These are phyloP conservation scores for Drosophila ficusphila DNA, from an alignment of 1,140 invertebrate genomes.

Conservation along the genomic window DNA sequence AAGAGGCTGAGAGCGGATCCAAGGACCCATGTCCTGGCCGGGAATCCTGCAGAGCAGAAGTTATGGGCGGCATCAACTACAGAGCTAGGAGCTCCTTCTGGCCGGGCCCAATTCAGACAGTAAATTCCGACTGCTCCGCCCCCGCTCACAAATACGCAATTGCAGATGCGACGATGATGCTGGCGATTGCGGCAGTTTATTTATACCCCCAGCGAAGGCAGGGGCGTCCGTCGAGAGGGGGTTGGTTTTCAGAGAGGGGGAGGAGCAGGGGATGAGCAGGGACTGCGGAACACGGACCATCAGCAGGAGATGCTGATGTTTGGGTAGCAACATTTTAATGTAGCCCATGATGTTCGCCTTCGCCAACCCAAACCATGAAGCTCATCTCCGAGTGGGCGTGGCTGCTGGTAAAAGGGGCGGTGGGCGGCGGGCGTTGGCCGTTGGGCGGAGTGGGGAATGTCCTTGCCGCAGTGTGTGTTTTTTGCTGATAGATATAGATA, in stretches of 20 bases:
- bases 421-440: not conserved
- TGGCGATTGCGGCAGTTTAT: slow-evolving; percentile 79
- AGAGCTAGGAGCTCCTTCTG: slow-evolving; percentile 31
- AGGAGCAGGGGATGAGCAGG: not conserved
- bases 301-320: slow-evolving; percentile 19
- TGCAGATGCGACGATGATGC: slow-evolving; percentile 80
- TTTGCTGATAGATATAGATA: slow-evolving; percentile 37
- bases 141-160: slow-evolving; percentile 67
- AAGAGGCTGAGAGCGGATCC: slow-evolving; percentile 3
- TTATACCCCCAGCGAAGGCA: slow-evolving; percentile 52
- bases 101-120: slow-evolving; percentile 26
- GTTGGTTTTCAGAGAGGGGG: too few relatives aligned
- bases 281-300: not conserved
- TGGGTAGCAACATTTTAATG: slow-evolving; percentile 75
- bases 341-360: slow-evolving; percentile 57
- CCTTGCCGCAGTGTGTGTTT: slow-evolving; percentile 38
- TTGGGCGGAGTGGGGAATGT: not conserved
- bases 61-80: slow-evolving; percentile 26
- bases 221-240: not conserved
- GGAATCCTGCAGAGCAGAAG: slow-evolving; percentile 23
- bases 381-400: slow-evolving; percentile 52
- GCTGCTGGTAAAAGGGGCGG: slow-evolving; percentile 14
- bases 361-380: slow-evolving; percentile 32
- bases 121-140: slow-evolving; percentile 37
- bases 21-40: slow-evolving; percentile 24